Percentiles rank a stretch among this genome's conserved stretches.
Evolutionary conservation across 2,888 invertebrate genomes (phyloP).

Genomic region (Encarsia formosa): DNA sequence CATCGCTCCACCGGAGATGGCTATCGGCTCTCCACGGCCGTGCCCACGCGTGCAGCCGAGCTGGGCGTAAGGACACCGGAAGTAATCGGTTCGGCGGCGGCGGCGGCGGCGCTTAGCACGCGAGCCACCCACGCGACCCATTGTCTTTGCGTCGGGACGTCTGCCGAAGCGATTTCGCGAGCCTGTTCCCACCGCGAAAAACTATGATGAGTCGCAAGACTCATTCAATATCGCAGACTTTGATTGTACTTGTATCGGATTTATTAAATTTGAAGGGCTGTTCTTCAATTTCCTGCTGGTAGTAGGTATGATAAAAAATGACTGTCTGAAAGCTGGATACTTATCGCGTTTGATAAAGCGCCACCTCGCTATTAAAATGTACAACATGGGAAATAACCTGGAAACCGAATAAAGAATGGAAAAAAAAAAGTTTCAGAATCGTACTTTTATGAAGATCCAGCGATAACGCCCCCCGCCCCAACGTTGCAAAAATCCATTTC

Average conservation of each 20-base stretch:
- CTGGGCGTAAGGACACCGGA: constrained; percentile 34
- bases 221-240: too few species aligned
- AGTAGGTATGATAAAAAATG: too few species aligned
- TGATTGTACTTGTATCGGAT: too few species aligned
- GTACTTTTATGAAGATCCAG: constrained; percentile 22
- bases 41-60: constrained; percentile 21
- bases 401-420: background rate
- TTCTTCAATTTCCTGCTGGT: too few species aligned
- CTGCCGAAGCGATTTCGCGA: background rate
- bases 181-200: background rate
- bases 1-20: background rate
- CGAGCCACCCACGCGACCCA: constrained; percentile 47
- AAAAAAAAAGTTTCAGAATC: constrained; percentile 9
- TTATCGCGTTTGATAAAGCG: too few species aligned
- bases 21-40: constrained; percentile 5
- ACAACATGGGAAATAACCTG: background rate
- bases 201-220: too few species aligned
- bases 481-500: constrained; percentile 24
- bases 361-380: background rate
- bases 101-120: constrained; percentile 39
- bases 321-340: too few species aligned
- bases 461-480: constrained; percentile 11
- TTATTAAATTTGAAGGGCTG: too few species aligned
- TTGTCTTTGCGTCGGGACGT: constrained; percentile 45
- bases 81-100: constrained; percentile 43